Base-by-base conservation (phyloP, 2,113 vertebrate genomes). In the Mionectes macconnelli region DNA sequence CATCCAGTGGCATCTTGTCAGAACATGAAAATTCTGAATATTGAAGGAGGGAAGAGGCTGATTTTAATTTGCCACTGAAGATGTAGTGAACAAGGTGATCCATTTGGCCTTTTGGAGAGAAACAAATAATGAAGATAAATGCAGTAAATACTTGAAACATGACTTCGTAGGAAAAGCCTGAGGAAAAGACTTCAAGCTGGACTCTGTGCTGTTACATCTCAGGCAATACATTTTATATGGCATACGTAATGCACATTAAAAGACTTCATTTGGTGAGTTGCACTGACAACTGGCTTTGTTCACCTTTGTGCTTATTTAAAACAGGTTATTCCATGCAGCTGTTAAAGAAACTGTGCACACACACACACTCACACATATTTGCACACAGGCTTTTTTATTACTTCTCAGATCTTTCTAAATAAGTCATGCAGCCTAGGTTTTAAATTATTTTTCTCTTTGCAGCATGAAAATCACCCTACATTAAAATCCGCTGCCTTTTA, bases 291-390 rank as follows among this genome's bases (percentile, higher is more conserved):
- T 93, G 91, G 73, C 92, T 86, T 87, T 87, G 79, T 60, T 90
- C 83, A 74, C 90, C 76, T 95, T 92, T 88, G 59, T 88, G 91
- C 80, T 94, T 93, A 97, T 95, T 95, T 94, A 92, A 97, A 97
- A 78, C 67, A 97, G 87, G 93, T 96, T 97, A 78, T 85, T 97
- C 84, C 56, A 40, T 59, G 49, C 62, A 96, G 86, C 88, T 97
- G 66, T 73, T 96, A 42, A 78, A 72, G 83, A 94, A 93, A 94
- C 14, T 24, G 77, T 24, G 77, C 24, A n/a, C 5, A 1, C 14
- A 31, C 2, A 9, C 66, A 33, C 74, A n/a, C 23, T 19, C 35
- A 59, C 62, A 31, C 39, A 57, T 14, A 4, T 59, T 91, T 73
- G 60, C 74, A 82, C 67, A 64, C 31, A 73, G 67, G 44, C 69